These are phyloP conservation scores for Lamprologus ornatipinnis DNA, from an alignment of 2,113 vertebrate genomes.

Conservation along the genomic window DNA sequence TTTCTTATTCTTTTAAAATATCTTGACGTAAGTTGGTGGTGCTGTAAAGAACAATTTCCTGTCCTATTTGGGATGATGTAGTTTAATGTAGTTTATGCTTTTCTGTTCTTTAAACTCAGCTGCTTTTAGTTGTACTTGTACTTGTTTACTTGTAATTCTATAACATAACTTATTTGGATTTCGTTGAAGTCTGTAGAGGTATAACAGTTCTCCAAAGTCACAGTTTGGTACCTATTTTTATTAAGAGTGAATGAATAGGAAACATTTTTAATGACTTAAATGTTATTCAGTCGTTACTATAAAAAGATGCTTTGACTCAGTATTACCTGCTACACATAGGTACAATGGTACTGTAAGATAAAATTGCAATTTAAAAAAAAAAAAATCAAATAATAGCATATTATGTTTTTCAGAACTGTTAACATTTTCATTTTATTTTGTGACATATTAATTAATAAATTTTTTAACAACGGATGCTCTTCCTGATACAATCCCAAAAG, in stretches of 20 bases:
- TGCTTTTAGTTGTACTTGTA: background rate
- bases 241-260: too few relatives aligned
- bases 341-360: background rate
- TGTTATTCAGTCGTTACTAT: too few relatives aligned
- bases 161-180: too few relatives aligned
- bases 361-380: accelerated
- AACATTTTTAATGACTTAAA: too few relatives aligned
- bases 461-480: background rate
- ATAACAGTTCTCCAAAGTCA: too few relatives aligned
- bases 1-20: background rate
- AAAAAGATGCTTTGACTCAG: too few relatives aligned
- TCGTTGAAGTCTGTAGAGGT: too few relatives aligned
- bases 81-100: background rate
- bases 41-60: background rate
- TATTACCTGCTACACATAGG: background rate
- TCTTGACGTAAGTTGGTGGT: background rate
- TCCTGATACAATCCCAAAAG: background rate
- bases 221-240: too few relatives aligned
- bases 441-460: accelerated
- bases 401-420: background rate
- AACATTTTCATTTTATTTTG: background rate
- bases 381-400: background rate
- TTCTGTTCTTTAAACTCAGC: background rate
- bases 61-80: background rate
- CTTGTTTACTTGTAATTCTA: background rate